Conservation (phyloP, 2,797 vertebrate genomes). For the Syncerus caffer region DNA sequence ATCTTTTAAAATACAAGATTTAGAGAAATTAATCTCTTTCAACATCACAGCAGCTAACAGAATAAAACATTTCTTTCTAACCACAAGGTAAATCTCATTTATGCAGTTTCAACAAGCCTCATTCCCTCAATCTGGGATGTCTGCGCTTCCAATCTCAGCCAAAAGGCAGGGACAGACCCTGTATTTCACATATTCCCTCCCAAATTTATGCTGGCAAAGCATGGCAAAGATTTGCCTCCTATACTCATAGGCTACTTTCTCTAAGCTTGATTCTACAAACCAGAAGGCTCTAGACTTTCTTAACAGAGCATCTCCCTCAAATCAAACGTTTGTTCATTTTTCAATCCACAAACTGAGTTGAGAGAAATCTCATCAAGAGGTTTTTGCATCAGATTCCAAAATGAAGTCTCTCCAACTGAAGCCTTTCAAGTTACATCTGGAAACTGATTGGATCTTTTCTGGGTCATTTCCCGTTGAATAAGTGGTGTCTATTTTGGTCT, state of each 20-base stretch:
- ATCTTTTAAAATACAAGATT: neutral
- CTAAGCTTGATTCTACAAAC: neutral
- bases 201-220: neutral
- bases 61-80: neutral
- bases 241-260: neutral
- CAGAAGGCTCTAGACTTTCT: neutral
- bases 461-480: conserved; percentile 23
- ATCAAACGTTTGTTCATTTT: neutral
- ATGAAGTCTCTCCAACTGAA: neutral
- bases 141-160: neutral
- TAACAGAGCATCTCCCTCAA: neutral
- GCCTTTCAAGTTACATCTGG: conserved; percentile 24
- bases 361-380: neutral
- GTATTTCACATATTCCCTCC: neutral
- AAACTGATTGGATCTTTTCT: conserved; percentile 34
- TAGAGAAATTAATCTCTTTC: neutral
- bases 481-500: conserved; percentile 41
- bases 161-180: neutral
- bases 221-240: neutral
- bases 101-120: neutral
- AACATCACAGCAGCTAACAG: neutral
- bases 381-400: conserved; percentile 1
- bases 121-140: neutral
- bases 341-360: neutral
- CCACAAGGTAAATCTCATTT: neutral